A percentile compares a stretch with the other conserved stretches of the same genome.
These are phyloP conservation scores for Blastobasis lacticolella DNA, from an alignment of 2,888 invertebrate genomes.

Conservation along the genomic window DNA sequence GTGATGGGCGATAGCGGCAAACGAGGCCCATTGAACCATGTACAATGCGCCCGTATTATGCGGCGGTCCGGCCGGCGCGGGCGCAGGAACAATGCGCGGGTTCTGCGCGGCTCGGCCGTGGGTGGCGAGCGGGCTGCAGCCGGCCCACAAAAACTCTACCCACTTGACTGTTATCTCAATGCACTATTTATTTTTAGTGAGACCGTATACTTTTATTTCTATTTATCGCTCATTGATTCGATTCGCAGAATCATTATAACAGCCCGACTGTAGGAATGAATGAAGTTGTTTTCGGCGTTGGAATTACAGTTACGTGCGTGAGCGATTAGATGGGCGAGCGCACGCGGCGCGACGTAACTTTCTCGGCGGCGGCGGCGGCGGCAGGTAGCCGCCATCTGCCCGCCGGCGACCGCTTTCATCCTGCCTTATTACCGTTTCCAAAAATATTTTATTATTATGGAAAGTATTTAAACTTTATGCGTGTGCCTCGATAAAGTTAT, in stretches of 20 bases:
- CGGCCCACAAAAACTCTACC: conserved; percentile 50
- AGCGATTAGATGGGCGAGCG: not conserved
- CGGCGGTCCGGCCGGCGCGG: conserved; percentile 47
- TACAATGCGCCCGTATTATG: conserved; percentile 71
- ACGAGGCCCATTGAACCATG: conserved; percentile 65
- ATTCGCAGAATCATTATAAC: not conserved
- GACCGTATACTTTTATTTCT: conserved; percentile 10
- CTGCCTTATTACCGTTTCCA: conserved; percentile 60
- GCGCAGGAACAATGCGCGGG: conserved; percentile 56
- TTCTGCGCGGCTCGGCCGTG: conserved; percentile 56
- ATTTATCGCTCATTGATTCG: not conserved
- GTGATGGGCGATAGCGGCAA: conserved; percentile 59
- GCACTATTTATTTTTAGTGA: conserved; percentile 26
- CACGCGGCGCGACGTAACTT: conserved; percentile 24
- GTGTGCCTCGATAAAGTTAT: conserved; percentile 57
- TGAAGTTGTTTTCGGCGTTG: not conserved
- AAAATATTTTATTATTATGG: conserved; percentile 69
- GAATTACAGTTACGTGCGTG: not conserved
- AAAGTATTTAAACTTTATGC: conserved; percentile 62
- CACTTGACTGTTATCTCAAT: conserved; percentile 28
- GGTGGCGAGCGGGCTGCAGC: conserved; percentile 41
- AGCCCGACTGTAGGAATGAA: not conserved
- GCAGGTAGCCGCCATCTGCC: conserved; percentile 65
- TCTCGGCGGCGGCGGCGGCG: conserved; percentile 30
- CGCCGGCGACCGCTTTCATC: conserved; percentile 66